phyloP scores from a whole-genome alignment of 2,888 invertebrate genomes.

The Xestia rhomboidea region DNA sequence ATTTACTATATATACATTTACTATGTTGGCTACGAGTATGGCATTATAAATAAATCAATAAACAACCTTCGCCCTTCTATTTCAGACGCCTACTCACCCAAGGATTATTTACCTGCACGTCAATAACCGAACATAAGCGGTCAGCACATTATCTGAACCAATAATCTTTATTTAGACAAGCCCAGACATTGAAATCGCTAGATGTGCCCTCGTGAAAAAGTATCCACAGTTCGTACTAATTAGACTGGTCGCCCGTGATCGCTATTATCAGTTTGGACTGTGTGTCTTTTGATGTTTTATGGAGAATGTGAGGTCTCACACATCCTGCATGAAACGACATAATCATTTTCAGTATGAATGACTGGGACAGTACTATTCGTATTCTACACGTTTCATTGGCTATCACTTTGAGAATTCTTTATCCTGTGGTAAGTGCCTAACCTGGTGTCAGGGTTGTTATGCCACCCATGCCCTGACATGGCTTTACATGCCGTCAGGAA shows the following conservation, averaged over 20 bases:
- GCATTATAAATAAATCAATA: constrained; percentile 33
- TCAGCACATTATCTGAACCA: constrained; percentile 49
- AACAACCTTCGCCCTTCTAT: constrained; percentile 30
- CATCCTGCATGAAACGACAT: background rate
- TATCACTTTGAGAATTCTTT: background rate
- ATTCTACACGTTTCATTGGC: background rate
- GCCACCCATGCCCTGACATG: no score
- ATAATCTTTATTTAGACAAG: constrained; percentile 56
- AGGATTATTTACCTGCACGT: constrained; percentile 44
- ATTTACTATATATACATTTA: background rate
- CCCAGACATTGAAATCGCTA: constrained; percentile 1
- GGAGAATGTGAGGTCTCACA: background rate
- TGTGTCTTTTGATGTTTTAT: background rate
- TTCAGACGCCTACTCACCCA: constrained; percentile 15
- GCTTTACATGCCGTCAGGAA: no score
- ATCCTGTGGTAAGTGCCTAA: no score
- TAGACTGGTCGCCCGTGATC: background rate
- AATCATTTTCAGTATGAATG: no score
- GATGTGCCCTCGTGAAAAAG: background rate
- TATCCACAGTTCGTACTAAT: background rate
- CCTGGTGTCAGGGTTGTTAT: no score
- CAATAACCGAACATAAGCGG: constrained; percentile 33
- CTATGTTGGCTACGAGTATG: background rate
- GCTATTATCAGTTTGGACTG: background rate
- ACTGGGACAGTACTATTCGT: background rate